Evolutionary conservation across 2,888 invertebrate species (phyloP), one percentile per base, ranked within the genome.

Genomic region (Pseudococcus viburni): DNA sequence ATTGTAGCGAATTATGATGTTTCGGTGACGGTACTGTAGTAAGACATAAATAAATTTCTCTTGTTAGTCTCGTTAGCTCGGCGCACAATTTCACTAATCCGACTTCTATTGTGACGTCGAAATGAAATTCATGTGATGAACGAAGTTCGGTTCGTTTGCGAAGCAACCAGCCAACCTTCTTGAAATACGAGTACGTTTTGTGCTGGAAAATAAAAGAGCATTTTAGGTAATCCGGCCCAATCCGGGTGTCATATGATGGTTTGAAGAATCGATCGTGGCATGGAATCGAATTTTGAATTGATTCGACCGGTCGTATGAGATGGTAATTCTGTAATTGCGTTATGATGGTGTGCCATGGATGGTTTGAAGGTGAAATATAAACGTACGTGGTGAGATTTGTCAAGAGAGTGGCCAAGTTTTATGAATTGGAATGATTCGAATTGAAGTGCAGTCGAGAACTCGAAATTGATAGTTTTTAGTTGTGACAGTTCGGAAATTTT

Each of bases 21-120:
- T 73, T 73, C 73, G 33, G 73, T 33, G 73, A 73, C 73, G 33
- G 33, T 17, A 12, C 12, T 15, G 33, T 73, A 42, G 33, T 73
- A 33, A 26, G 73, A 73, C 73, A 73, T 73, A 73, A 73, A 73
- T 73, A 73, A 73, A 73, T 73, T 73, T 73, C 73, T 73, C 73
- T 73, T 73, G 73, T 73, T 73, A 26, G 73, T 73, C 73, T 73
- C 73, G 73, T 73, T 73, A 73, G 73, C 73, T 73, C 15, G 33
- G 73, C 15, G 73, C 73, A 17, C 73, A 73, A 33, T 73, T 73
- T 73, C 73, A 73, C 73, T 73, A 73, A 73, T 73, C 73, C 33
- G 73, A 73, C 73, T 26, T 73, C 73, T 73, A 73, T 73, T 73
- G 73, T 73, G 22, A 64, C 64, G 73, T 33, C 11, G 33, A 73